phyloP scores from a whole-genome alignment of 2,888 invertebrate species.

The Tiliacea aurago region DNA sequence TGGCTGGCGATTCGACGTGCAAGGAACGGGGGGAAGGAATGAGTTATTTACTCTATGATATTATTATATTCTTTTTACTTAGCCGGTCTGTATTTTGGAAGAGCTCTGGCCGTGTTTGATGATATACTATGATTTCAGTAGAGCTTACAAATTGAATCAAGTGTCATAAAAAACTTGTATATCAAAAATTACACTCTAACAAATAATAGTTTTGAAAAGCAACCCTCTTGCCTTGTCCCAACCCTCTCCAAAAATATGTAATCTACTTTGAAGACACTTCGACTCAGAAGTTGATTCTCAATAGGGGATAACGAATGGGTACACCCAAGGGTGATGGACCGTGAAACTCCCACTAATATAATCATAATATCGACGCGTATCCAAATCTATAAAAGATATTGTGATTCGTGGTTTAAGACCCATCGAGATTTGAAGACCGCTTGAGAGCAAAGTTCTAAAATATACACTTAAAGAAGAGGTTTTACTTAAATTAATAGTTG shows the following conservation, averaged over 20 bases:
- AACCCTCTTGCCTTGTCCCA: not conserved
- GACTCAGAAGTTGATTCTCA: conserved; percentile 45
- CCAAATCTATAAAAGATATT: conserved; percentile 55
- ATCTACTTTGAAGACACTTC: conserved; percentile 35
- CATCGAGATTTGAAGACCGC: conserved; percentile 30
- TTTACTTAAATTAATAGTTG: conserved; percentile 21
- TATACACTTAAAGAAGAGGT: conserved; percentile 12
- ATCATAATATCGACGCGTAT: conserved; percentile 45
- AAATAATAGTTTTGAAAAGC: not conserved
- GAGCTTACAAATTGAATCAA: not conserved
- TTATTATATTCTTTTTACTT: not conserved
- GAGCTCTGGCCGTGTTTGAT: not conserved
- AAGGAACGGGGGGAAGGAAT: too few species aligned
- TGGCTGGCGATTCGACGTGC: too few species aligned
- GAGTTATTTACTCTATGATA: too few species aligned
- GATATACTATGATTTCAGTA: not conserved
- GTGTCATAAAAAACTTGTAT: not conserved
- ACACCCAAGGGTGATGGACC: conserved; percentile 28
- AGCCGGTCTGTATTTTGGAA: not conserved
- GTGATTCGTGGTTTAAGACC: conserved; percentile 32
- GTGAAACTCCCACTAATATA: conserved; percentile 53
- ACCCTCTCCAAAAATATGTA: conserved; percentile 24
- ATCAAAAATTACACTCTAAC: not conserved
- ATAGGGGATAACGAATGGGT: conserved; percentile 43
- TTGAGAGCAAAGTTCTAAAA: conserved; percentile 29